Conservation (phyloP, 1,140 invertebrate genomes). For the Luehdorfia chinensis region DNA sequence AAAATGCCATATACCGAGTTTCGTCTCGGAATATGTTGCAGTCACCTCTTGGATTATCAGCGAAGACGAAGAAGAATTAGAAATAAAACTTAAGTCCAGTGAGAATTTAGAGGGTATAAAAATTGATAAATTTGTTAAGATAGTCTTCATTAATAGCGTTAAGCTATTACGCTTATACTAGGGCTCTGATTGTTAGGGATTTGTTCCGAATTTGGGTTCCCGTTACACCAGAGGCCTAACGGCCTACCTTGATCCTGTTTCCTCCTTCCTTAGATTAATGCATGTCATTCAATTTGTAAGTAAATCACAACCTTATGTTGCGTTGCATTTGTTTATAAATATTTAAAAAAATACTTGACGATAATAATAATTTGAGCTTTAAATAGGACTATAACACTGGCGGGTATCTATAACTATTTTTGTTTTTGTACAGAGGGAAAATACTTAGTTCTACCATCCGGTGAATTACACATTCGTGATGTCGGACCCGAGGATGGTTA, state of each 20-base stretch:
- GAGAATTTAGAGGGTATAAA: conserved; percentile 82
- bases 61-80: conserved; percentile 72
- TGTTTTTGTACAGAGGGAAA: conserved; percentile 86
- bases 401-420: conserved; percentile 22
- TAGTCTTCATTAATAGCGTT: conserved; percentile 20
- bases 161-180: conserved; percentile 11
- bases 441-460: conserved; percentile 94
- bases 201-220: conserved; percentile 53
- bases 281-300: conserved; percentile 64
- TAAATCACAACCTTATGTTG: conserved; percentile 66
- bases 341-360: no score
- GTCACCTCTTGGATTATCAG: conserved; percentile 91
- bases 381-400: no score
- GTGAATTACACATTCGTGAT: conserved; percentile 95
- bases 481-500: conserved; percentile 95
- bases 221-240: conserved; percentile 77
- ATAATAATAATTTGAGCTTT: no score
- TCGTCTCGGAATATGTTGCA: conserved; percentile 92
- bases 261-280: conserved; percentile 72
- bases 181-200: conserved; percentile 29
- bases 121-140: conserved; percentile 23
- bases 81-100: conserved; percentile 78
- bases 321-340: conserved; percentile 24
- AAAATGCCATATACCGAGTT: conserved; percentile 95
- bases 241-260: conserved; percentile 74